phyloP scores from a whole-genome alignment of 2,888 invertebrate genomes.

The Hypselothyrea guttata region DNA sequence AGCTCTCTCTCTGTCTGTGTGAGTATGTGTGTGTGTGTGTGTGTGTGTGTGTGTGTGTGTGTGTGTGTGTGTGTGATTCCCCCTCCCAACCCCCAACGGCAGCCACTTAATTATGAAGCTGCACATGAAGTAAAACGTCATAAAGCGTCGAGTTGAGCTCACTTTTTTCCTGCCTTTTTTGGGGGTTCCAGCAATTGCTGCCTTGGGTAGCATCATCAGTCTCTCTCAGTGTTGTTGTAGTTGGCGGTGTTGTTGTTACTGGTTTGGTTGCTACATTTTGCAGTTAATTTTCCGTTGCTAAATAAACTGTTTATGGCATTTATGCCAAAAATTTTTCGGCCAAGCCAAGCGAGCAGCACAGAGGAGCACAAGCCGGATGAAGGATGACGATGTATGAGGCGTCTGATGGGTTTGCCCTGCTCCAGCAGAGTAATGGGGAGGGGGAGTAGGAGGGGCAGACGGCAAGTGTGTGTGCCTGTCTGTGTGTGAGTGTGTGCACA shows the following conservation, averaged over 20 bases:
- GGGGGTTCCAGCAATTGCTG: slow-evolving; percentile 43
- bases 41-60: slow-evolving; percentile 1
- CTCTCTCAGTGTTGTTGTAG: slow-evolving; percentile 40
- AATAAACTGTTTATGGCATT: slow-evolving; percentile 80
- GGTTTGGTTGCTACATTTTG: slow-evolving; percentile 63
- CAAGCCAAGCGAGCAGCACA: slow-evolving; percentile 30
- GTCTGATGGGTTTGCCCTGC: slow-evolving; percentile 29
- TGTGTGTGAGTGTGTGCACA: slow-evolving; percentile 15
- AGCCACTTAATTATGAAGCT: slow-evolving; percentile 76
- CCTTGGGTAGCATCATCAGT: slow-evolving; percentile 65
- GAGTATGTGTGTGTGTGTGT: neutral
- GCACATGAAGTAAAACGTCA: slow-evolving; percentile 78
- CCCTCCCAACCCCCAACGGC: slow-evolving; percentile 1
- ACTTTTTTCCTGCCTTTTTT: slow-evolving; percentile 22
- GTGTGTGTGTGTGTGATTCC: neutral
- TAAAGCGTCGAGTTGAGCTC: slow-evolving; percentile 72
- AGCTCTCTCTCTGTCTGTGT: neutral
- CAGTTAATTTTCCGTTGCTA: slow-evolving; percentile 80
- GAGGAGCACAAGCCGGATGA: slow-evolving; percentile 34
- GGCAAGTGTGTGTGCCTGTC: slow-evolving; percentile 7
- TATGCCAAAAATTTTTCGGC: slow-evolving; percentile 75
- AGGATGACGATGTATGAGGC: slow-evolving; percentile 52
- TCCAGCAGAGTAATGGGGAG: too few relatives aligned
- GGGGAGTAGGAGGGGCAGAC: slow-evolving; percentile 13
- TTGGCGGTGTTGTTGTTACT: slow-evolving; percentile 12